These are phyloP conservation scores for Lepidochitona cinerea DNA, from an alignment of 2,888 invertebrate species.

Conservation along the genomic window DNA sequence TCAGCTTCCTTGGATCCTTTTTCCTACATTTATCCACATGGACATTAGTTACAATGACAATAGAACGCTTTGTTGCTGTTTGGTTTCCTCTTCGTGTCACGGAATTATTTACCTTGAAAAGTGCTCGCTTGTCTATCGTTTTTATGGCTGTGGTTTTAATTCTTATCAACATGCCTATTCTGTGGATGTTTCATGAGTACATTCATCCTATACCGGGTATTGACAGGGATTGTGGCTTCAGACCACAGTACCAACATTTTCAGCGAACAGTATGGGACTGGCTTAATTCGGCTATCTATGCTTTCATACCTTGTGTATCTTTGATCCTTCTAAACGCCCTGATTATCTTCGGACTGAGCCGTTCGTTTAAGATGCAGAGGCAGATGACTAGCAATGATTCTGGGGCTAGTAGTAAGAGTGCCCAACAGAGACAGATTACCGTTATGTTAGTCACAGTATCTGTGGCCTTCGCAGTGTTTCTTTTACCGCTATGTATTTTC, in stretches of 20 bases:
- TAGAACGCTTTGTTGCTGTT: slow-evolving; percentile 2
- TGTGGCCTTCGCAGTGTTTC: neutral
- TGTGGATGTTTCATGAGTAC: neutral
- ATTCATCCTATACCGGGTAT: neutral
- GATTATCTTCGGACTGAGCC: neutral
- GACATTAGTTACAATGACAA: slow-evolving; percentile 8
- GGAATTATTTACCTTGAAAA: neutral
- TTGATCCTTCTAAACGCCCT: neutral
- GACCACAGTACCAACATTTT: neutral
- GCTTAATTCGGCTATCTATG: neutral
- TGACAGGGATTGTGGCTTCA: neutral
- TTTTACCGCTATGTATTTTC: neutral
- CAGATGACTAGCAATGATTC: neutral
- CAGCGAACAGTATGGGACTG: neutral
- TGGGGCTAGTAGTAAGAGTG: neutral
- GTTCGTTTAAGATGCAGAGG: neutral
- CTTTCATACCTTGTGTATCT: neutral
- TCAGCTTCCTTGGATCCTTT: neutral
- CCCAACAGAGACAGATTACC: slow-evolving; percentile 2
- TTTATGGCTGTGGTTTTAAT: neutral
- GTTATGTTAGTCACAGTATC: neutral
- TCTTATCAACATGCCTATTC: neutral
- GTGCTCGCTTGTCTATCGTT: neutral
- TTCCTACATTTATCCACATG: neutral
- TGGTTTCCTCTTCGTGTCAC: slow-evolving; percentile 4